These are phyloP conservation scores for Graptemys geographica DNA, from an alignment of 2,797 vertebrate genomes.

Conservation along the genomic window DNA sequence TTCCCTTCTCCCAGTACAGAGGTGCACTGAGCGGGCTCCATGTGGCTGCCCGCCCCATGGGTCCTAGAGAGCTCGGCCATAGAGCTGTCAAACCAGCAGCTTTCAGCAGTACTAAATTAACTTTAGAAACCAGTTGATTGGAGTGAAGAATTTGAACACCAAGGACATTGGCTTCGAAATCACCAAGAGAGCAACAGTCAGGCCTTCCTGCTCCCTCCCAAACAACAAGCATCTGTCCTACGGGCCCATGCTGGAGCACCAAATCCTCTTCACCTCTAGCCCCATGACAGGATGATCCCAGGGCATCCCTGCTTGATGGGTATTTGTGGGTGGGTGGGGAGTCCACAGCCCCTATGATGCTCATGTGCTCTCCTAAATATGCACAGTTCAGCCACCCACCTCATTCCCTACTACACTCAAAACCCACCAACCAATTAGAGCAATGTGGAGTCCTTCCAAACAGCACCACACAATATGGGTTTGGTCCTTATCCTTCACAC, in stretches of 20 bases:
- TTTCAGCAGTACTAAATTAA: not conserved
- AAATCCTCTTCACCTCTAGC: not conserved
- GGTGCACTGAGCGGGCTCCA: not conserved
- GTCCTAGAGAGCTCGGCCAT: not conserved
- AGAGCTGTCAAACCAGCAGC: not conserved
- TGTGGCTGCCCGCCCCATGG: not conserved
- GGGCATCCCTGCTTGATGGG: not conserved
- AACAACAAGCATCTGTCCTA: slow-evolving; percentile 32
- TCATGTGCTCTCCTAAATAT: not conserved
- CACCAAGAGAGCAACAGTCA: slow-evolving; percentile 35
- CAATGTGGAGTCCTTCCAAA: slow-evolving; percentile 51
- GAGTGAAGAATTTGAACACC: not conserved
- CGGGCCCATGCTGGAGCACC: not conserved
- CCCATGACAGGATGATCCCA: not conserved
- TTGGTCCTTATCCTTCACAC: slow-evolving; percentile 3
- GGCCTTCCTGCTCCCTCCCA: not conserved
- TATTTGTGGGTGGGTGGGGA: not conserved
- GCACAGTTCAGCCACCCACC: not conserved
- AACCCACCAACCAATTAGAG: slow-evolving; percentile 53
- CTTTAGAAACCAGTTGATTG: not conserved
- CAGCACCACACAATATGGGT: slow-evolving; percentile 30
- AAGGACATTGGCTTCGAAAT: slow-evolving; percentile 34
- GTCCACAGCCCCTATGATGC: not conserved
- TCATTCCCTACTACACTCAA: slow-evolving; percentile 17
- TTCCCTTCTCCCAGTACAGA: not conserved